Conservation (phyloP, 2,113 vertebrate genomes). For the Pachycephala philippinensis region DNA sequence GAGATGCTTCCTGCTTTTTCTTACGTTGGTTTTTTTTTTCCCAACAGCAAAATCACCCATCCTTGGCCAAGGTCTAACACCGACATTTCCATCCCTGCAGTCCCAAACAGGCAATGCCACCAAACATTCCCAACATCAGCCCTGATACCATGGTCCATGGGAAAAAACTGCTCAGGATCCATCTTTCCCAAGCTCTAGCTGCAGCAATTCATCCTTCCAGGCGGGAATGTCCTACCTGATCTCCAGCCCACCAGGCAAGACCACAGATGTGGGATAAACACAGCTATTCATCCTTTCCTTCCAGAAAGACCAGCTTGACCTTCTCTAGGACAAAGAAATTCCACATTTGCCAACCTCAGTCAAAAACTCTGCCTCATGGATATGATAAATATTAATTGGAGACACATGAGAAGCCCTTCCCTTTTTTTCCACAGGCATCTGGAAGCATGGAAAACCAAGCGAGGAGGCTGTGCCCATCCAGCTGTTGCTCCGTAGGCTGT, state of each 20-base stretch:
- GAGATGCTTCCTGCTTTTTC: background rate
- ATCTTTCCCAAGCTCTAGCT: background rate
- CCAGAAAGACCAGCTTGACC: background rate
- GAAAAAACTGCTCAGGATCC: background rate
- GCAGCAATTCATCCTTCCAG: background rate
- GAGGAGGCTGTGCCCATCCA: background rate
- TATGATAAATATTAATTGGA: fast-evolving
- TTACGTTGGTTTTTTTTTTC: fast-evolving
- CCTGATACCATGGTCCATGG: fast-evolving
- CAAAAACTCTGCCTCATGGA: fast-evolving
- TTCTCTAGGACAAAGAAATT: background rate
- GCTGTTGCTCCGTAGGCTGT: background rate
- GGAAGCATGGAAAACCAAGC: background rate
- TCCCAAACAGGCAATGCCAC: background rate
- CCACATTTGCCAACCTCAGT: background rate
- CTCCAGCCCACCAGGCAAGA: background rate
- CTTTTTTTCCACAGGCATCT: background rate
- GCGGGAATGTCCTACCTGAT: background rate
- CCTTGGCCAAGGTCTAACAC: background rate
- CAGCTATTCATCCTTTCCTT: background rate
- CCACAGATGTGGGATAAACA: background rate
- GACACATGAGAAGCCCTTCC: background rate
- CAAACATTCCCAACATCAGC: background rate
- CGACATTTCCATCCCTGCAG: background rate
- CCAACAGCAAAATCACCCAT: background rate